These are phyloP conservation scores for Pheucticus melanocephalus DNA, from an alignment of 2,113 vertebrate genomes.

Conservation along the genomic window DNA sequence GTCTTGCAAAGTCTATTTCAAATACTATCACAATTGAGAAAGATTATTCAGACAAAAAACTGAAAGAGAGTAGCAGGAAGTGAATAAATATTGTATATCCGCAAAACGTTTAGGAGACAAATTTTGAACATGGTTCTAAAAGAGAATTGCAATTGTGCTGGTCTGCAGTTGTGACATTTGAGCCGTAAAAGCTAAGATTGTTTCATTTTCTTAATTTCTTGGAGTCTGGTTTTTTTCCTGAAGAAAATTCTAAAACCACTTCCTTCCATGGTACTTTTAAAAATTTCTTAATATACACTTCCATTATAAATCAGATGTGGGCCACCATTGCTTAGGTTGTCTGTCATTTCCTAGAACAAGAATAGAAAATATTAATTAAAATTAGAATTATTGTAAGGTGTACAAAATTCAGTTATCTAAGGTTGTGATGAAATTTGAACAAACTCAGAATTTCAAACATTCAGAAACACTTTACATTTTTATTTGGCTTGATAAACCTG, in stretches of 20 bases:
- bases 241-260: conserved; percentile 53
- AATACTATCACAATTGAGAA: conserved; percentile 48
- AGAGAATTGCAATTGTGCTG: conserved; percentile 42
- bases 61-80: background rate
- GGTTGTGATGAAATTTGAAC: background rate
- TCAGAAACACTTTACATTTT: background rate
- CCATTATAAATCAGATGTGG: conserved; percentile 91
- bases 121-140: conserved; percentile 41
- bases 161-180: conserved; percentile 4
- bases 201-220: conserved; percentile 44
- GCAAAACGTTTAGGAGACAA: conserved; percentile 43
- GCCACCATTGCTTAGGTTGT: conserved; percentile 91
- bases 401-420: conserved; percentile 10
- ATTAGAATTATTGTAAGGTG: background rate
- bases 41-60: conserved; percentile 35
- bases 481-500: background rate
- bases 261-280: conserved; percentile 29
- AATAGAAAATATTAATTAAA: conserved; percentile 60
- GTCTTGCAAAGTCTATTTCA: conserved; percentile 26
- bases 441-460: background rate
- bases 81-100: conserved; percentile 47
- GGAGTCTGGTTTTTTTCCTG: conserved; percentile 29
- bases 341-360: conserved; percentile 88
- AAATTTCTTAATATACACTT: conserved; percentile 72
- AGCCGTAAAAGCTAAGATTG: conserved; percentile 44